These are phyloP conservation scores for Cladorhizidae sp. DNA, from an alignment of 37 sponge, comb jelly and placozoan genomes.

Conservation along the genomic window DNA sequence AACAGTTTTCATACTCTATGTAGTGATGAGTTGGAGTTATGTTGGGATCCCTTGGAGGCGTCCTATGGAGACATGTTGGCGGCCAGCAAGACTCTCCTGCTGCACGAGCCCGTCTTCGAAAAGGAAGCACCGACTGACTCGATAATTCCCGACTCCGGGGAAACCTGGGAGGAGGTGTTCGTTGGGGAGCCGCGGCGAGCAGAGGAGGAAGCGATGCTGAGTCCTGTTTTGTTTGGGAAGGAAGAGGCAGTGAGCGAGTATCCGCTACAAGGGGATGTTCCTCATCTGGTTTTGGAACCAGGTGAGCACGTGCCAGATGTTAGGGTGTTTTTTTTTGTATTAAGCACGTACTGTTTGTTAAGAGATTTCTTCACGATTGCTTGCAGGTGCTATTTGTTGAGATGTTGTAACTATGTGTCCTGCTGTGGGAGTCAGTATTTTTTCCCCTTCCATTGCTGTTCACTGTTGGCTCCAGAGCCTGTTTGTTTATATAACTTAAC, in stretches of 20 bases:
- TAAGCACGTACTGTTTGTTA: no score
- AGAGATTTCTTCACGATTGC: no score
- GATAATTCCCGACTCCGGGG: no score
- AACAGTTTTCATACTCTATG: no score
- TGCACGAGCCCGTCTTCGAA: not conserved
- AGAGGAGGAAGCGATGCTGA: not conserved
- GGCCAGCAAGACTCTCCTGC: slow-evolving; percentile 11
- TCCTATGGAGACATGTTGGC: slow-evolving; percentile 39
- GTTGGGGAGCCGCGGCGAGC: not conserved
- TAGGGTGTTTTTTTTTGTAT: no score
- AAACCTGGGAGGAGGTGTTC: not conserved
- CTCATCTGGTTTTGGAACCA: not conserved
- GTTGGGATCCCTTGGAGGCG: slow-evolving; percentile 70
- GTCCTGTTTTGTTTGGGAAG: not conserved
- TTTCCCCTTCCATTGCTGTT: no score
- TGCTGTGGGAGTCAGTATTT: no score
- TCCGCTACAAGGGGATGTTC: slow-evolving; percentile 10
- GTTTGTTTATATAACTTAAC: no score
- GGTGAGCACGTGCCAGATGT: not conserved
- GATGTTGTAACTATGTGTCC: no score
- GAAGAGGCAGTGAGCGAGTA: not conserved
- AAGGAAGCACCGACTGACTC: not conserved
- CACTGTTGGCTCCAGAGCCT: no score
- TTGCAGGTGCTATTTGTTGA: no score
- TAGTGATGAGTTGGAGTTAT: slow-evolving; percentile 55